Evolutionary conservation across 2,888 invertebrate species (phyloP), one percentile per base, ranked within the genome.

Genomic region (Zaprionus lineosus): DNA sequence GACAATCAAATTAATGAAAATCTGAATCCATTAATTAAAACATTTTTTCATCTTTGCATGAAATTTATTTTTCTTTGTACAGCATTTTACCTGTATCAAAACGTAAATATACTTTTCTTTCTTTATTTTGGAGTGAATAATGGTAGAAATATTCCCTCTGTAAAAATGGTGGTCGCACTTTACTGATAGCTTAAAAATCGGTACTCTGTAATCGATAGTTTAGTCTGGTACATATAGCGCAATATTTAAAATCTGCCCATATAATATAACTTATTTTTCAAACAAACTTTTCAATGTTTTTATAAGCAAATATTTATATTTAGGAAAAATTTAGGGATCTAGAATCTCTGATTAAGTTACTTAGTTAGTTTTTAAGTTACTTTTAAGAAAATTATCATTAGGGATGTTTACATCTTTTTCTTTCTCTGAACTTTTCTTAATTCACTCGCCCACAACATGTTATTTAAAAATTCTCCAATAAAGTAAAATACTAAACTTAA

Each of bases 381-480:
- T n/a, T n/a, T n/a, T n/a, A n/a, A n/a, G n/a, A n/a, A n/a, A n/a
- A n/a, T n/a, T n/a, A n/a, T n/a, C n/a, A n/a, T n/a, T n/a, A n/a
- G n/a, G n/a, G n/a, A n/a, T n/a, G n/a, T n/a, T n/a, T n/a, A n/a
- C n/a, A n/a, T n/a, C n/a, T n/a, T n/a, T n/a, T n/a, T n/a, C n/a
- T n/a, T n/a, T n/a, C n/a, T n/a, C n/a, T n/a, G n/a, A 82, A 11
- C 60, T 29, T 12, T 65, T 48, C 9, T 78, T 78, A 1, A 36
- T 18, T 4, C 92, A 76, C 92, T 92, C 86, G 93, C 92, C 96
- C 96, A 96, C 56, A 95, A 89, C 63, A 92, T 88, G 62, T 89
- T 91, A 87, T 96, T 94, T 21, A 95, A 77, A 55, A 90, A 91
- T 86, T 96, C 95, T 14, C 96, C 96, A 21, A 93, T 65, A 44